Evolutionary conservation across 2,797 vertebrate species (phyloP).

Genomic region (Setipinna tenuifilis): DNA sequence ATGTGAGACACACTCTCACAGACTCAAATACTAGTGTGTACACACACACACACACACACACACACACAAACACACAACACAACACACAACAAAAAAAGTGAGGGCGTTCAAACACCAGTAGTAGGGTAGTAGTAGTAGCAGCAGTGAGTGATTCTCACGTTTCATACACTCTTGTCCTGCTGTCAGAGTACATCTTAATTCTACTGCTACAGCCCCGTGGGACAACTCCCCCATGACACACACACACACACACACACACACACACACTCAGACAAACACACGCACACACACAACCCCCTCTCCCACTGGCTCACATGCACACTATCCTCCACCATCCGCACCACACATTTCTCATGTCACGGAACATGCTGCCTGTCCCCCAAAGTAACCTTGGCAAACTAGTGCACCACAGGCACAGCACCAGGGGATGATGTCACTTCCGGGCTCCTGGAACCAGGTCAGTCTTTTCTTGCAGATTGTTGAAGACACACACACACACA

Average conservation of each 20-base stretch:
- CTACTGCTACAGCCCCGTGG: slow-evolving; percentile 30
- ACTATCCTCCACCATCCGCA: too few relatives aligned
- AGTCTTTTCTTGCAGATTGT: slow-evolving; percentile 26
- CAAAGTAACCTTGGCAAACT: not conserved
- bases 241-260: too few relatives aligned
- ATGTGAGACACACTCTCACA: slow-evolving; percentile 48
- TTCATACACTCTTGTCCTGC: slow-evolving; percentile 27
- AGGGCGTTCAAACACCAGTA: not conserved
- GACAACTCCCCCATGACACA: slow-evolving; percentile 26
- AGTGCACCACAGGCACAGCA: not conserved
- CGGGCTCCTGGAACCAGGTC: slow-evolving; percentile 16
- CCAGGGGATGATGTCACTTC: slow-evolving; percentile 35
- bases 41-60: slow-evolving; percentile 14
- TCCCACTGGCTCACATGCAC: too few relatives aligned
- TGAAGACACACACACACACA: too few relatives aligned
- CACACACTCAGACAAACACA: too few relatives aligned
- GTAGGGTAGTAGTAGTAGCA: not conserved
- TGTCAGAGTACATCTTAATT: not conserved
- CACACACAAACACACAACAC: not conserved
- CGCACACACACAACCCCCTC: too few relatives aligned
- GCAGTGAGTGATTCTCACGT: slow-evolving; percentile 17
- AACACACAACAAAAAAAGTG: not conserved
- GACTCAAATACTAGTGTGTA: not conserved
- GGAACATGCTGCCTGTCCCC: not conserved
- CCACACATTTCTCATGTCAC: slow-evolving; percentile 1